phyloP scores from a whole-genome alignment of 2,113 vertebrate species.

The Talpa occidentalis region DNA sequence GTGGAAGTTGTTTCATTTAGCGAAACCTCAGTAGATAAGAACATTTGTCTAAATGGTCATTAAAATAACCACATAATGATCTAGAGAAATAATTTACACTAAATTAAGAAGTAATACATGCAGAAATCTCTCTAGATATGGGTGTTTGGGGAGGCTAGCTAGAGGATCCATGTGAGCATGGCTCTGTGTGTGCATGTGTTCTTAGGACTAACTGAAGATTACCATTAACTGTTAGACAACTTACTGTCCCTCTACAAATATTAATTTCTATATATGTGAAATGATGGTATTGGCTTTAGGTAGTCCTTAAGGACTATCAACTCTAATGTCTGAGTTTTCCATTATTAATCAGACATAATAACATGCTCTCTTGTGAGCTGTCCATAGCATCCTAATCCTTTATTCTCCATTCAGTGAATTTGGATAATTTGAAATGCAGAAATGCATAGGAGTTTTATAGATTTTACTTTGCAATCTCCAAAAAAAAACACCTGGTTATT shows the following conservation, averaged over 20 bases:
- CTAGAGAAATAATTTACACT: slow-evolving; percentile 53
- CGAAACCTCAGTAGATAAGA: slow-evolving; percentile 7
- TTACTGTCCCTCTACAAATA: neutral
- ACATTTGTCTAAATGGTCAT: neutral
- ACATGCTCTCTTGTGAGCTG: neutral
- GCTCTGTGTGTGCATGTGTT: neutral
- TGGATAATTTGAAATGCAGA: neutral
- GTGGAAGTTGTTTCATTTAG: neutral
- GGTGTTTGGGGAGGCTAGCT: neutral
- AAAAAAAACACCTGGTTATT: neutral
- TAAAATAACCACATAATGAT: slow-evolving; percentile 26
- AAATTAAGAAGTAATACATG: slow-evolving; percentile 34
- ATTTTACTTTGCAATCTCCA: neutral
- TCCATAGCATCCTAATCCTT: neutral
- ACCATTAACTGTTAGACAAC: neutral
- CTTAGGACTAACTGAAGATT: neutral
- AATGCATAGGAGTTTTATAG: neutral
- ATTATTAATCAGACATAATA: neutral
- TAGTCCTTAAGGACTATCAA: neutral
- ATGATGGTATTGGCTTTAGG: neutral
- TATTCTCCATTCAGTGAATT: slow-evolving; percentile 38
- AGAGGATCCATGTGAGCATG: neutral
- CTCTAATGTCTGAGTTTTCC: neutral
- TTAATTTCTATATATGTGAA: neutral
- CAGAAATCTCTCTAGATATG: neutral